Percentiles rank a stretch among this genome's conserved stretches.
Conservation (phyloP, 1,140 invertebrate species). For the Achatina immaculata region DNA sequence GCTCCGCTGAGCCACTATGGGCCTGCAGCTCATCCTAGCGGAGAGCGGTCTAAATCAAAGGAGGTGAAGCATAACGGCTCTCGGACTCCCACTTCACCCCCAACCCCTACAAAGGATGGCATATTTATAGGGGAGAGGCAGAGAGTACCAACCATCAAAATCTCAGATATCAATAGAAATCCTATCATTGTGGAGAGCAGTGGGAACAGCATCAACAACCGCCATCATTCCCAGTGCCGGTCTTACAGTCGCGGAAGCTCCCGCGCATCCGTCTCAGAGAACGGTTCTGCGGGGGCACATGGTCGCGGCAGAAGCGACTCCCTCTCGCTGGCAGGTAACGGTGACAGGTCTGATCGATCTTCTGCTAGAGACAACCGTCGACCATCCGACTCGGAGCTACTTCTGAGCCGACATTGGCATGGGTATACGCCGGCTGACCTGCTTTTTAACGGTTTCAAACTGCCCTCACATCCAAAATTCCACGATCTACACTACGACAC, state of each 20-base stretch:
- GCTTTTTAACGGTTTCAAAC: slow-evolving; percentile 30
- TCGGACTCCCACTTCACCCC: background rate
- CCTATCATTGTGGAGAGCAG: slow-evolving; percentile 38
- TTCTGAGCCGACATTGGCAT: slow-evolving; percentile 25
- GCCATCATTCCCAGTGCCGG: background rate
- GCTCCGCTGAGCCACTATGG: background rate
- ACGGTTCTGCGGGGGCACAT: slow-evolving; percentile 7
- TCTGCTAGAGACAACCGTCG: background rate
- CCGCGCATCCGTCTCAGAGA: background rate
- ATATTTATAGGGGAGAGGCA: slow-evolving; percentile 25
- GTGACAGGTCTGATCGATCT: background rate
- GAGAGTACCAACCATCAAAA: slow-evolving; percentile 35
- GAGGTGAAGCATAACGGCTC: slow-evolving; percentile 16
- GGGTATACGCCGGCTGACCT: slow-evolving; percentile 19
- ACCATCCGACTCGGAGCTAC: slow-evolving; percentile 19
- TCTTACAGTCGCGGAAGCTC: slow-evolving; percentile 11
- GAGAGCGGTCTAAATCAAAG: background rate
- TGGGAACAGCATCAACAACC: background rate
- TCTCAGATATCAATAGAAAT: slow-evolving; percentile 39
- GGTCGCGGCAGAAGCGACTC: background rate
- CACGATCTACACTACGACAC: slow-evolving; percentile 37
- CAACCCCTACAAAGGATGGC: background rate
- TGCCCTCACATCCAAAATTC: slow-evolving; percentile 25
- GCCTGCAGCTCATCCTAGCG: background rate
- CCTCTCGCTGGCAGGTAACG: background rate